Base-by-base conservation (phyloP, 2,888 invertebrate species). In the Habrosyne pyritoides region DNA sequence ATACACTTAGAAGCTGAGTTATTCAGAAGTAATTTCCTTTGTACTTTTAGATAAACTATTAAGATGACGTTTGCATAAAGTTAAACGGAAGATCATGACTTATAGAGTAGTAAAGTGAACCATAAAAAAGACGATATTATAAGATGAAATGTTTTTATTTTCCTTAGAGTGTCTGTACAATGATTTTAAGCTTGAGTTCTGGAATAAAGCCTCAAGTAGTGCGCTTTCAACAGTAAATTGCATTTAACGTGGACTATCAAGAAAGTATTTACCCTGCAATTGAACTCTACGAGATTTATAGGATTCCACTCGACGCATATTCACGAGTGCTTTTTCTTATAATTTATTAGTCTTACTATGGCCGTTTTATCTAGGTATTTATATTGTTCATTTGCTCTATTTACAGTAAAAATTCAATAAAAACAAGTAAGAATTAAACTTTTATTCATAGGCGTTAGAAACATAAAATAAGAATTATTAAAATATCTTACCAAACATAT, bases 1-100 rank as follows among this genome's bases (percentile, higher is more conserved):
- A 89, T 87, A 84, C 79, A 84, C 82, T 85, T 81, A 73, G 72
- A 64, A 75, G 73, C 68, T 67, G 69, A 78, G 76, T 80, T 81
- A 76, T 81, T 81, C 71, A 66, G 63, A 66, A 66, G 66, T 69
- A 73, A 70, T 66, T 63, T 73, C 66, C 61, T 67, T 62, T 65
- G 59, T 75, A 65, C 61, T 65, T 64, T 68, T 55, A 57, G 61
- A 63, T 61, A 56, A 28, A 50, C 42, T 42, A 42, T 42, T 42
- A 8, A 18, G 42, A 42, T 18, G 42, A 42, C 18, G n/a, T 42
- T 42, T 42, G 14, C 42, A 18, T 18, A n/a, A 33, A n/a, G n/a
- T n/a, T n/a, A n/a, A n/a, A n/a, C n/a, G n/a, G n/a, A 33, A 6
- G 30, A 0, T 3, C 10, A 10, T 2, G 30, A 30, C 2, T 30